Conservation (phyloP, 2,888 invertebrate genomes). For the Nemoura dubitans region DNA sequence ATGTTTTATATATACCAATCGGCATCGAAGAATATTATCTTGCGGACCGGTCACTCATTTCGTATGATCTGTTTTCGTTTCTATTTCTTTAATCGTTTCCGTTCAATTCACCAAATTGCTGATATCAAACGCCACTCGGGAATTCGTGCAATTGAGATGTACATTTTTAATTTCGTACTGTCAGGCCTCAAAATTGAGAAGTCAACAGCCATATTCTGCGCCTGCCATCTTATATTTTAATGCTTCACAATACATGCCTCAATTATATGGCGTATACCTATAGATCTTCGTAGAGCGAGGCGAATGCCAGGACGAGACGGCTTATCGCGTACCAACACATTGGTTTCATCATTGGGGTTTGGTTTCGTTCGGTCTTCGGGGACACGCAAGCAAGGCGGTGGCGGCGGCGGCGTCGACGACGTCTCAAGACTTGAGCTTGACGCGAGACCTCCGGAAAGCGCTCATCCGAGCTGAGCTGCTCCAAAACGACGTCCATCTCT, state of each 20-base stretch:
- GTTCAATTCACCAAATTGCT: not conserved
- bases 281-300: not conserved
- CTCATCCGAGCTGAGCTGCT: not conserved
- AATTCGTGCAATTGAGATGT: not conserved
- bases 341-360: not conserved
- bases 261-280: too few relatives aligned
- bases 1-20: not conserved
- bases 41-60: not conserved
- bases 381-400: not conserved
- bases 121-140: not conserved
- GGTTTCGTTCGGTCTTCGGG: not conserved
- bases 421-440: not conserved
- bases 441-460: not conserved
- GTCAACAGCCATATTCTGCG: not conserved
- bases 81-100: not conserved
- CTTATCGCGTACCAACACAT: not conserved
- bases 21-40: too few relatives aligned
- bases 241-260: too few relatives aligned
- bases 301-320: not conserved
- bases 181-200: not conserved
- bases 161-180: not conserved
- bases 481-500: not conserved
- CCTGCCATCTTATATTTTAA: not conserved
- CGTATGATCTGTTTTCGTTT: not conserved
- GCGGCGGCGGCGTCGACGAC: not conserved